Conservation (phyloP, 1,140 invertebrate genomes). For the Tyrophagus putrescentiae region DNA sequence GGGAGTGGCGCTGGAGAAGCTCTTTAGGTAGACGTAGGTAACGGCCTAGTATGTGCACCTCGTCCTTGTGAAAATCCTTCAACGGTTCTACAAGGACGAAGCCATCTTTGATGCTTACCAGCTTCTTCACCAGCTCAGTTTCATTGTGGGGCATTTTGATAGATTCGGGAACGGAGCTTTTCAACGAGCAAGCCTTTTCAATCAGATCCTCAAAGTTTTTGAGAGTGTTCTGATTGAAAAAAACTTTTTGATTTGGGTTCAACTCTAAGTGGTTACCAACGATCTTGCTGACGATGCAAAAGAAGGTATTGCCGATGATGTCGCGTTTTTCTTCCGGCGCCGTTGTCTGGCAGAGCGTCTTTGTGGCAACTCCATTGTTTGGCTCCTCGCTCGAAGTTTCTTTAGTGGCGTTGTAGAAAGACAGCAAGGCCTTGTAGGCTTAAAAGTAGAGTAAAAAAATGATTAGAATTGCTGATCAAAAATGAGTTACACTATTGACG, state of each 20-base stretch:
- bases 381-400: constrained; percentile 43
- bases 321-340: constrained; percentile 95
- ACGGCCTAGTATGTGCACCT: constrained; percentile 62
- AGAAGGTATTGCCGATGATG: constrained; percentile 96
- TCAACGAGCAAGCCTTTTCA: constrained; percentile 80
- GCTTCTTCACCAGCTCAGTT: constrained; percentile 76
- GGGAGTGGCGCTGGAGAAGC: constrained; percentile 86
- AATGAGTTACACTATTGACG: constrained; percentile 21
- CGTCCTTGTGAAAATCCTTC: constrained; percentile 96
- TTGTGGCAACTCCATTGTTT: constrained; percentile 54
- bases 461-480: constrained; percentile 34
- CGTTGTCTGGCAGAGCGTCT: constrained; percentile 63
- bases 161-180: constrained; percentile 65
- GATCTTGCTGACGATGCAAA: constrained; percentile 61
- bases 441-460: constrained; percentile 27
- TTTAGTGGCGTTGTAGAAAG: constrained; percentile 54
- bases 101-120: constrained; percentile 66
- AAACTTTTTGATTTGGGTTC: constrained; percentile 67
- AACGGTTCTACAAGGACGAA: constrained; percentile 93
- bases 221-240: constrained; percentile 66
- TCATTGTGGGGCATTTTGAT: constrained; percentile 99
- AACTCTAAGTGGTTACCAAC: constrained; percentile 63
- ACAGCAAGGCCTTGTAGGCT: constrained; percentile 37
- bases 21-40: constrained; percentile 73
- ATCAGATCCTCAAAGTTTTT: constrained; percentile 96